Conservation (phyloP, 2,113 vertebrate species). For the Daubentonia madagascariensis region DNA sequence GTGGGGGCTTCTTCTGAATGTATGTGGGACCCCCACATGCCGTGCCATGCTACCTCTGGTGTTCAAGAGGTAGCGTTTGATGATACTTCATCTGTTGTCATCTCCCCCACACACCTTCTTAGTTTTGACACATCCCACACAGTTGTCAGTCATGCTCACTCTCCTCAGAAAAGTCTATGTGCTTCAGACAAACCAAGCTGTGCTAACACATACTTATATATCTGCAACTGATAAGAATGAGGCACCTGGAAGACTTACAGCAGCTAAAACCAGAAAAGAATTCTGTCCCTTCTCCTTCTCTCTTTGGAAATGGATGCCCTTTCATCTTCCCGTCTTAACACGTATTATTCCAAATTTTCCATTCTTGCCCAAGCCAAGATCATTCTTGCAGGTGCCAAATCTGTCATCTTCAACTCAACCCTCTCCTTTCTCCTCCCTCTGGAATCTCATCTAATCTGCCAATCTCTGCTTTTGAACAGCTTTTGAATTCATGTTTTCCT, state of each 20-base stretch:
- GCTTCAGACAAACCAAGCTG: neutral
- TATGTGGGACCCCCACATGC: fast-evolving
- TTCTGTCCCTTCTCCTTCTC: neutral
- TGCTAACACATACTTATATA: neutral
- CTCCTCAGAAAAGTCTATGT: neutral
- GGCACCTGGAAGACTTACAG: neutral
- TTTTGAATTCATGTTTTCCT: neutral
- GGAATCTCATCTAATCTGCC: neutral
- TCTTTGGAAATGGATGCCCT: neutral
- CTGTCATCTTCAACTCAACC: neutral
- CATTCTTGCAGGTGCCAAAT: neutral
- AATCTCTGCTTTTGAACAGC: neutral
- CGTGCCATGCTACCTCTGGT: neutral
- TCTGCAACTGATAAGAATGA: neutral
- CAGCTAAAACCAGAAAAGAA: neutral
- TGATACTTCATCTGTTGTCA: neutral
- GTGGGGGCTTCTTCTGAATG: neutral
- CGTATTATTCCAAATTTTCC: neutral
- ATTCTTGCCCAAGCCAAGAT: neutral
- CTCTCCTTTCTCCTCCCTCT: neutral
- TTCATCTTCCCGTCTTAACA: neutral
- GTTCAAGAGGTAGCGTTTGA: neutral
- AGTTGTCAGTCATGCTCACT: neutral
- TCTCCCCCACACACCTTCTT: neutral
- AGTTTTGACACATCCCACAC: neutral